Conservation (phyloP, 2,113 vertebrate species). For the Candoia aspera region DNA sequence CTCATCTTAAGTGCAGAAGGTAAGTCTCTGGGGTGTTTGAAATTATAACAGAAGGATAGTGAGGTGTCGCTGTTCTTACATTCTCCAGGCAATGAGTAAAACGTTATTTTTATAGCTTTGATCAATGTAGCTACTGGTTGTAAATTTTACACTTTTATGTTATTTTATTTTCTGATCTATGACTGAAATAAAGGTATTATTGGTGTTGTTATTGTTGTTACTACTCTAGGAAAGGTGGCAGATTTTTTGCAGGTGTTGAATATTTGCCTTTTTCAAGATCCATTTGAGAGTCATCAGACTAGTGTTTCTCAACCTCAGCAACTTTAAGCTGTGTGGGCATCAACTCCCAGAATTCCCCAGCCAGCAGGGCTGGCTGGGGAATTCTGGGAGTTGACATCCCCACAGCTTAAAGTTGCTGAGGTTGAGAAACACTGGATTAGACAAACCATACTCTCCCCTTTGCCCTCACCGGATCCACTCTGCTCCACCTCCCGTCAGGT, state of each 20-base stretch:
- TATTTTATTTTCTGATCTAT: background rate
- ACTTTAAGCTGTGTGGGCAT: no score
- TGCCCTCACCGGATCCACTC: no score
- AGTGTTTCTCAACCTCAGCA: background rate
- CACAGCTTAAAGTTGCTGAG: no score
- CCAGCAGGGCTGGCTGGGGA: no score
- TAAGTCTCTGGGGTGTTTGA: background rate
- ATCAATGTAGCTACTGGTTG: background rate
- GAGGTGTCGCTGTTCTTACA: background rate
- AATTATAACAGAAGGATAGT: background rate
- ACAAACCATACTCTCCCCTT: background rate
- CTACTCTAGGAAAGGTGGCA: background rate
- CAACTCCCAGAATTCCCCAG: no score
- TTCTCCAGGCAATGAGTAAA: background rate
- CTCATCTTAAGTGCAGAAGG: slow-evolving; percentile 1
- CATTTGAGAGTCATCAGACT: background rate
- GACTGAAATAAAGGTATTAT: background rate
- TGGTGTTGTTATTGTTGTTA: background rate
- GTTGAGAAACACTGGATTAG: no score
- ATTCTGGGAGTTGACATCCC: no score
- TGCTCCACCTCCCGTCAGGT: background rate
- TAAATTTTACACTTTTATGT: background rate
- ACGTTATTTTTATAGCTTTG: background rate
- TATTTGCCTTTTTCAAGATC: background rate
- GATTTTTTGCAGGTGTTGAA: background rate